Evolutionary conservation across 2,113 vertebrate species (phyloP).

Genomic region (Cettia cetti): DNA sequence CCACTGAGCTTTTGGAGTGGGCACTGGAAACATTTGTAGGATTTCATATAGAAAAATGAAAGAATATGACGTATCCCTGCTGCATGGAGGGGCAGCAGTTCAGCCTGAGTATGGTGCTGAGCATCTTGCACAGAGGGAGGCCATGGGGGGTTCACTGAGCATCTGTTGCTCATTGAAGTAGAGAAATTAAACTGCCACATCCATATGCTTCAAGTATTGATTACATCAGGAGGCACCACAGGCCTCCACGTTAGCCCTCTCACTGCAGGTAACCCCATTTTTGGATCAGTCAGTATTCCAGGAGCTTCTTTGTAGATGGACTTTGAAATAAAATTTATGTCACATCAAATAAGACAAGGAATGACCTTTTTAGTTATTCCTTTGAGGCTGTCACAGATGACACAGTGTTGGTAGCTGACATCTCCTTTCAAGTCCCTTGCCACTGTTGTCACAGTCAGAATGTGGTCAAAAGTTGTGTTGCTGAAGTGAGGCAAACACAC

Average conservation of each 20-base stretch:
- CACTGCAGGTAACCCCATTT: background rate
- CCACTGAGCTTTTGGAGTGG: background rate
- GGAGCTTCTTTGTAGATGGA: background rate
- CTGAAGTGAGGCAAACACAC: background rate
- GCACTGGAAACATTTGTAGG: background rate
- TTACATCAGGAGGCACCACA: background rate
- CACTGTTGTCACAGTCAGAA: background rate
- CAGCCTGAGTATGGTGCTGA: background rate
- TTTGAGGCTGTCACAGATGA: background rate
- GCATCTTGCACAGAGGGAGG: background rate
- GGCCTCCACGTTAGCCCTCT: background rate
- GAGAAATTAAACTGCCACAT: constrained; percentile 7
- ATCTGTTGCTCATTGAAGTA: constrained; percentile 12
- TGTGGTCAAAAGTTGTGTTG: background rate
- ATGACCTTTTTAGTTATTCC: constrained; percentile 38
- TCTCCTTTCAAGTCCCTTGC: constrained; percentile 19
- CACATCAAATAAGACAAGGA: background rate
- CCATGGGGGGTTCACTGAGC: background rate
- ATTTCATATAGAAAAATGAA: background rate
- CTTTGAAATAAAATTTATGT: constrained; percentile 32
- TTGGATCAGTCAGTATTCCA: background rate
- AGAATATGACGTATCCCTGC: background rate
- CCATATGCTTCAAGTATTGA: background rate
- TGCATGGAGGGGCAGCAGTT: background rate
- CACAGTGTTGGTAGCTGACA: background rate